Conservation (phyloP, 2,797 vertebrate species). For the Rhincodon typus region DNA sequence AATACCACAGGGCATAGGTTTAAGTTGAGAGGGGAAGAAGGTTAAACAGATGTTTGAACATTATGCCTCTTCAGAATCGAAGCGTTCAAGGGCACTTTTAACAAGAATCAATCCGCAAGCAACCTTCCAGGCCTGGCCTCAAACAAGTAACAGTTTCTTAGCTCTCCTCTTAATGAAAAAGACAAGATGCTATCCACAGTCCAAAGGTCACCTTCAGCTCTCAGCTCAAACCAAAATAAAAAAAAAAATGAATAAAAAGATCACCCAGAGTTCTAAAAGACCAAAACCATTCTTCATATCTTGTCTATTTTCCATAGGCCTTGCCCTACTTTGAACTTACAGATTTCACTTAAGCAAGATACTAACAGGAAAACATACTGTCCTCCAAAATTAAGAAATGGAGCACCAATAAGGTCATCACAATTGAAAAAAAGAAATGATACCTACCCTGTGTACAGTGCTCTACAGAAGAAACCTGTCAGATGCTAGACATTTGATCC, state of each 20-base stretch:
- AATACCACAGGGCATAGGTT: no score
- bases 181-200: no score
- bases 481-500: not conserved
- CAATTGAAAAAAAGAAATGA: not conserved
- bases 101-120: no score
- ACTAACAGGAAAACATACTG: not conserved
- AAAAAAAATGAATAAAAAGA: not conserved
- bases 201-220: no score
- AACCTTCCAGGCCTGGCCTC: no score
- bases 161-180: no score
- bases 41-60: no score
- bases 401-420: not conserved
- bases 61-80: not conserved
- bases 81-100: not conserved
- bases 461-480: not conserved
- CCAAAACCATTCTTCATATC: not conserved
- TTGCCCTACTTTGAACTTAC: not conserved
- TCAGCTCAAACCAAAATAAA: not conserved
- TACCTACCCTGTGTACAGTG: not conserved
- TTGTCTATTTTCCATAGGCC: not conserved
- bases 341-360: not conserved
- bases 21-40: no score
- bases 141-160: no score
- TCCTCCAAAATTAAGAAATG: not conserved
- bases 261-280: no score